Evolutionary conservation across 2,888 invertebrate species (phyloP).

Genomic region (Arenicola marina): DNA sequence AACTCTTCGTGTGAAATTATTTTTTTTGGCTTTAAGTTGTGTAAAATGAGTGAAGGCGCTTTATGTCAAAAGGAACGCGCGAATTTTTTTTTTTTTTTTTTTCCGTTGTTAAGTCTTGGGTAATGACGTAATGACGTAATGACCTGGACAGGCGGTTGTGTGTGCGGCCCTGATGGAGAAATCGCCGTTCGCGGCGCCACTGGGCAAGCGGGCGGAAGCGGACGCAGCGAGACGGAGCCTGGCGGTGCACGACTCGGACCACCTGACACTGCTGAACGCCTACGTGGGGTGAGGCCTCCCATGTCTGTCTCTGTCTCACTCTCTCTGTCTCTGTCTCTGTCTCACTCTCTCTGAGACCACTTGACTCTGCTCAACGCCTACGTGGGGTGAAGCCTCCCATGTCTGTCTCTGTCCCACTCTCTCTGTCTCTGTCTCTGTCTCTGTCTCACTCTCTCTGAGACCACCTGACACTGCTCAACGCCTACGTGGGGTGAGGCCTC

Average conservation of each 20-base stretch:
- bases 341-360: too few relatives aligned
- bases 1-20: not conserved
- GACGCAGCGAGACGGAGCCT: slow-evolving; percentile 44
- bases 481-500: too few relatives aligned
- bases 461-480: too few relatives aligned
- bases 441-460: too few relatives aligned
- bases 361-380: too few relatives aligned
- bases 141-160: slow-evolving; percentile 47
- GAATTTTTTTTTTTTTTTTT: not conserved
- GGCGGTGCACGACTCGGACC: slow-evolving; percentile 51
- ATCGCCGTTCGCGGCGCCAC: slow-evolving; percentile 54
- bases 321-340: too few relatives aligned
- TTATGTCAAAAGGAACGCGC: not conserved
- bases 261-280: slow-evolving; percentile 45
- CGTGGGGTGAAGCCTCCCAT: too few relatives aligned
- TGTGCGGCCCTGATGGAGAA: slow-evolving; percentile 58
- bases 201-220: slow-evolving; percentile 43
- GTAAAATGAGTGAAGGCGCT: not conserved
- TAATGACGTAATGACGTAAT: not conserved
- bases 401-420: too few relatives aligned
- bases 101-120: not conserved
- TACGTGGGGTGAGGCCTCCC: too few relatives aligned
- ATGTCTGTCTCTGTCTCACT: too few relatives aligned
- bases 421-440: too few relatives aligned
- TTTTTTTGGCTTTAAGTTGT: not conserved